Conservation (phyloP, 2,797 vertebrate genomes). For the Tenualosa ilisha region DNA sequence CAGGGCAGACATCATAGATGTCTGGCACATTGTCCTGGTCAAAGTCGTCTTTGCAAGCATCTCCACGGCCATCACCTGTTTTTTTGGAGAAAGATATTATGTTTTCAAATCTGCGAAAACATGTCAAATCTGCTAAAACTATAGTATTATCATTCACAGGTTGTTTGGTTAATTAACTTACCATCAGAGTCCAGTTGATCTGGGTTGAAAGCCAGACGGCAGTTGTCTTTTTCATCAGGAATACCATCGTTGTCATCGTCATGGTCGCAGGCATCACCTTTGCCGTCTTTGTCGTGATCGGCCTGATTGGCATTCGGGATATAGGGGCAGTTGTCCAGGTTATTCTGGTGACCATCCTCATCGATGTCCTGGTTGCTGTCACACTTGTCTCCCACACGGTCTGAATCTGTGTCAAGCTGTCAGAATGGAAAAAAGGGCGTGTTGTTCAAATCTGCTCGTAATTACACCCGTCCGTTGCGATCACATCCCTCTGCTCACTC, state of each 20-base stretch:
- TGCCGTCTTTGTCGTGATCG: conserved; percentile 97
- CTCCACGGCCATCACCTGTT: conserved; percentile 92
- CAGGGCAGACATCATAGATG: conserved; percentile 94
- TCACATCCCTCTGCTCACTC: neutral
- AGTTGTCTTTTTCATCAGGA: conserved; percentile 96
- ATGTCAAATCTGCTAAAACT: too few relatives aligned
- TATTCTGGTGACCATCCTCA: conserved; percentile 98
- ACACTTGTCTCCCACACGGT: conserved; percentile 91
- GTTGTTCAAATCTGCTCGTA: neutral
- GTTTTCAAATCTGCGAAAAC: neutral
- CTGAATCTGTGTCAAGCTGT: conserved; percentile 92
- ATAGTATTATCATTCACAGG: neutral
- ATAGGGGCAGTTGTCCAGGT: conserved; percentile 97
- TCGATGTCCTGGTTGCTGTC: conserved; percentile 98
- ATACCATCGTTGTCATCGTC: conserved; percentile 96
- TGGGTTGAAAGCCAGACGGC: conserved; percentile 88
- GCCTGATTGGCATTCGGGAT: conserved; percentile 96
- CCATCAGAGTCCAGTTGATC: conserved; percentile 93
- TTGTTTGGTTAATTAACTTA: conserved; percentile 60
- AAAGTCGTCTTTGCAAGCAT: conserved; percentile 96
- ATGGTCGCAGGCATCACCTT: conserved; percentile 94
- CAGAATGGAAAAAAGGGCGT: conserved; percentile 21
- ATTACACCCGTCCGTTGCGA: neutral
- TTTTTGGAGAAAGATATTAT: neutral
- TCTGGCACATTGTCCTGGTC: conserved; percentile 93